Conservation (phyloP, 2,888 invertebrate genomes). For the Tetranychus piercei region DNA sequence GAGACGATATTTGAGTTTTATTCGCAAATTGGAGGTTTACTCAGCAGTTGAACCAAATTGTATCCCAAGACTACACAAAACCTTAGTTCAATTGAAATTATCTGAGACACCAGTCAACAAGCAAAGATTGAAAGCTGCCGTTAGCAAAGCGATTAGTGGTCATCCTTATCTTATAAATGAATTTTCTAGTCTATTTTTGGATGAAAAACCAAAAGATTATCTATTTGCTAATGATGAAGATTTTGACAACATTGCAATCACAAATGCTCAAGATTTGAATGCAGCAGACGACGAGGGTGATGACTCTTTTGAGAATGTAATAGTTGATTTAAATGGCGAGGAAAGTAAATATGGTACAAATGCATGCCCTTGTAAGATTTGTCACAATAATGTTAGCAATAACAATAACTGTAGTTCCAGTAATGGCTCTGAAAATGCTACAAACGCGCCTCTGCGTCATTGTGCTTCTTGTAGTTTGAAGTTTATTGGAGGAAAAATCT, state of each 20-base stretch:
- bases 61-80: constrained; percentile 13
- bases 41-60: constrained; percentile 9
- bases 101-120: constrained; percentile 8
- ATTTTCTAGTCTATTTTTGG: constrained; percentile 19
- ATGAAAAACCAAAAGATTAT: constrained; percentile 16
- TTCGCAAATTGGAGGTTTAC: constrained; percentile 20
- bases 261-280: constrained; percentile 12
- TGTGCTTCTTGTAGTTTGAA: constrained; percentile 19
- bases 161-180: constrained; percentile 19
- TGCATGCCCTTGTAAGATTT: constrained; percentile 20
- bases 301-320: constrained; percentile 14
- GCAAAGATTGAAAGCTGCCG: constrained; percentile 12
- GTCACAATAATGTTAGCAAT: constrained; percentile 11
- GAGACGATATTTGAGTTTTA: constrained; percentile 18
- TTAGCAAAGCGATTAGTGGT: constrained; percentile 16
- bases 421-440: not conserved
- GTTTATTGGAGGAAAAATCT: constrained; percentile 20
- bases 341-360: constrained; percentile 20
- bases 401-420: not conserved
- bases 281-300: not conserved
- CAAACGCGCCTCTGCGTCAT: not conserved
- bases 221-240: constrained; percentile 17
- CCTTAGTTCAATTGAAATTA: constrained; percentile 16
- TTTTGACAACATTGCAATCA: constrained; percentile 18
- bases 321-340: constrained; percentile 14